Percentiles rank a stretch among this genome's conserved stretches.
phyloP scores from a whole-genome alignment of 2,888 invertebrate species.

The Oscheius sp. region DNA sequence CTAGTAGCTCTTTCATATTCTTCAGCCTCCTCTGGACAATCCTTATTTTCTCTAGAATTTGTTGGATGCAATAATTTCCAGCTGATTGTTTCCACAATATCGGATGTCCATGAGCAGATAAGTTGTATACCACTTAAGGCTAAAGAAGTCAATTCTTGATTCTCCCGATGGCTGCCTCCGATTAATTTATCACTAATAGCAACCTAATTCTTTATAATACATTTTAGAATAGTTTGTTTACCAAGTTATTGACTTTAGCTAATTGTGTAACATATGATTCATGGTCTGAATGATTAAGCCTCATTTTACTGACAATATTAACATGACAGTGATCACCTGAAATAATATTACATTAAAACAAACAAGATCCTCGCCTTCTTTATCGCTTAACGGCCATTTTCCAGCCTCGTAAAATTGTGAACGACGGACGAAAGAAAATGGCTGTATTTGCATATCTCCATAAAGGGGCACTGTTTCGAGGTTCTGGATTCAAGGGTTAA shows the following conservation, averaged over 20 bases:
- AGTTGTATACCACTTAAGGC: constrained; percentile 91
- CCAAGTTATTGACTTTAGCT: constrained; percentile 85
- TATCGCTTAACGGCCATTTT: constrained; percentile 88
- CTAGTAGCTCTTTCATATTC: constrained; percentile 89
- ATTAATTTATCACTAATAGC: constrained; percentile 77
- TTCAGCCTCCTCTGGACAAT: constrained; percentile 90
- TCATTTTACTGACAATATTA: constrained; percentile 92
- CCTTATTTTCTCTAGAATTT: constrained; percentile 92
- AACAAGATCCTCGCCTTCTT: constrained; percentile 74
- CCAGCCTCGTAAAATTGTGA: constrained; percentile 90
- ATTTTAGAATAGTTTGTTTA: constrained; percentile 47
- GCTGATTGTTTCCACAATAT: constrained; percentile 82
- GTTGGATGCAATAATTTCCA: constrained; percentile 98
- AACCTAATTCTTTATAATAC: constrained; percentile 36
- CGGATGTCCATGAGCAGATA: constrained; percentile 94
- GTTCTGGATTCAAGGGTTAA: constrained; percentile 78
- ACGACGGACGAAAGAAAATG: constrained; percentile 94
- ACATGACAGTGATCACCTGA: constrained; percentile 76
- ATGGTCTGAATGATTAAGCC: constrained; percentile 91
- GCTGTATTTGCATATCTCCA: constrained; percentile 99
- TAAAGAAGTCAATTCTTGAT: constrained; percentile 88
- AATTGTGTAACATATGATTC: constrained; percentile 95
- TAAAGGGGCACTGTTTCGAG: constrained; percentile 94
- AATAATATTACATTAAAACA: constrained; percentile 34
- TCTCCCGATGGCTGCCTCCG: constrained; percentile 82